Conservation (phyloP, 2,888 invertebrate genomes). For the Drosophila robusta region DNA sequence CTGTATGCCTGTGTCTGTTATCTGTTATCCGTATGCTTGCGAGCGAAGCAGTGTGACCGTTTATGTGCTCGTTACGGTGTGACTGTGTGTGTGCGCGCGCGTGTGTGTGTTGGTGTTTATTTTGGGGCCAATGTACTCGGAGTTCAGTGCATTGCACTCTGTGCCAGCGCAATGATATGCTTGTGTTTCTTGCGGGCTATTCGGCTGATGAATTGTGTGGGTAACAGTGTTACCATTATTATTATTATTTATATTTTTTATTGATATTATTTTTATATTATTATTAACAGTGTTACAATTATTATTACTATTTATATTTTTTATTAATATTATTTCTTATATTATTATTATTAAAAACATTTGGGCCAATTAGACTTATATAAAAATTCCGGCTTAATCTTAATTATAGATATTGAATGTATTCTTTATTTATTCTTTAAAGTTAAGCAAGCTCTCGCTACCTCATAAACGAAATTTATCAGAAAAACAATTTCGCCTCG, state of each 20-base stretch:
- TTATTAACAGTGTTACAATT: background rate
- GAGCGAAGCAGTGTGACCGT: conserved; percentile 49
- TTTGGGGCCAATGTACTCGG: conserved; percentile 73
- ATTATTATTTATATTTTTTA: background rate
- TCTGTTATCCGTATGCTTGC: conserved; percentile 58
- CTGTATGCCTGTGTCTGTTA: conserved; percentile 50
- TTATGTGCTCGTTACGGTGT: background rate
- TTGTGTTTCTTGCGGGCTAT: conserved; percentile 6
- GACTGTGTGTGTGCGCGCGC: conserved; percentile 12
- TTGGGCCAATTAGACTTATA: too few relatives aligned
- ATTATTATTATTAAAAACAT: too few relatives aligned
- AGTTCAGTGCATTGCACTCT: conserved; percentile 73
- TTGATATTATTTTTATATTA: background rate
- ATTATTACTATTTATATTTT: too few relatives aligned
- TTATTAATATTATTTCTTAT: too few relatives aligned
- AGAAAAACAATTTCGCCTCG: too few relatives aligned
- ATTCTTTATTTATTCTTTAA: too few relatives aligned
- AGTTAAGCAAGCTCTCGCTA: too few relatives aligned
- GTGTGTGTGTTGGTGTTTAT: conserved; percentile 3
- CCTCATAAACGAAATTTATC: too few relatives aligned
- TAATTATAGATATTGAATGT: too few relatives aligned
- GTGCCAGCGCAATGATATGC: conserved; percentile 8
- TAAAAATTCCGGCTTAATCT: too few relatives aligned
- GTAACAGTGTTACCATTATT: background rate
- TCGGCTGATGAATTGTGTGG: too few relatives aligned